A percentile compares a stretch with the other conserved stretches of the same genome.
These are phyloP conservation scores for Dicycla oo DNA, from an alignment of 2,888 invertebrate species.

Conservation along the genomic window DNA sequence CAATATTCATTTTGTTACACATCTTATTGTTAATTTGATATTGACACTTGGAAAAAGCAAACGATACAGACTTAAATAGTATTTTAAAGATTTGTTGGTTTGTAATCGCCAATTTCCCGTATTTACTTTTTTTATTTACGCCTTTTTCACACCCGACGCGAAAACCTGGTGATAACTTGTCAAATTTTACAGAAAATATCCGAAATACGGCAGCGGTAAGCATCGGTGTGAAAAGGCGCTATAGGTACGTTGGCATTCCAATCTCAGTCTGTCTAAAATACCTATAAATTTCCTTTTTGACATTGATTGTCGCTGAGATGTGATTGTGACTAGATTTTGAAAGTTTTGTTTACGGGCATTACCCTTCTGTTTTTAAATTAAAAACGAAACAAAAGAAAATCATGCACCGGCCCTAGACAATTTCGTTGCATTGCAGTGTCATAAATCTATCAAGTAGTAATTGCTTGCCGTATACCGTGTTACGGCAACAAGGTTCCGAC, in stretches of 20 bases:
- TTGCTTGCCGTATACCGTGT: slow-evolving; percentile 46
- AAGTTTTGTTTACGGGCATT: not conserved
- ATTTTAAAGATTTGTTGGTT: too few species aligned
- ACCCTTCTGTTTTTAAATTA: not conserved
- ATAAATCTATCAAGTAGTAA: slow-evolving; percentile 62
- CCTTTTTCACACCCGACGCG: too few species aligned
- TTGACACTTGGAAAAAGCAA: not conserved
- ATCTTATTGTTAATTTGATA: not conserved
- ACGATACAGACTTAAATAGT: too few species aligned
- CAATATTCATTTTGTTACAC: not conserved
- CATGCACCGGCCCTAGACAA: not conserved
- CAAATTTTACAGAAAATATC: too few species aligned
- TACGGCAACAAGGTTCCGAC: slow-evolving; percentile 64
- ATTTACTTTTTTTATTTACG: too few species aligned
- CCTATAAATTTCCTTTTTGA: not conserved
- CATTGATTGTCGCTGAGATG: not conserved
- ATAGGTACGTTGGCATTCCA: not conserved
- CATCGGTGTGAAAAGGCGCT: too few species aligned
- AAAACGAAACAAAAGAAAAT: not conserved
- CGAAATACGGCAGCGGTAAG: too few species aligned
- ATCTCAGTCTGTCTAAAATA: not conserved
- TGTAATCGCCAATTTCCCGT: too few species aligned
- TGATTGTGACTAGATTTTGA: too few species aligned
- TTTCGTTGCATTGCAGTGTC: slow-evolving; percentile 50
- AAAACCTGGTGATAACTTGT: too few species aligned